These are phyloP conservation scores for Paralichthys olivaceus DNA, from an alignment of 2,113 vertebrate genomes.

Conservation along the genomic window DNA sequence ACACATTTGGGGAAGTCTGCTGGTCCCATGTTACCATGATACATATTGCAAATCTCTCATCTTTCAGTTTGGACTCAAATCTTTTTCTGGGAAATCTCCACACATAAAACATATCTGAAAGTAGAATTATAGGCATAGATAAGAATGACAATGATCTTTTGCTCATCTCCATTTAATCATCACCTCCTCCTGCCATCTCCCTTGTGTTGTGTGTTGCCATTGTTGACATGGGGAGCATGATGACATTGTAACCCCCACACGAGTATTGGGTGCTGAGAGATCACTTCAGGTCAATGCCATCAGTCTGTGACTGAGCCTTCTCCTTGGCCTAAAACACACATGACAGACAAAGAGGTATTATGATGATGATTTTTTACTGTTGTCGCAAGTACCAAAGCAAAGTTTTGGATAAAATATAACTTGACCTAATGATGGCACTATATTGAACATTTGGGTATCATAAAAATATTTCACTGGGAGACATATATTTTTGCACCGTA, in stretches of 20 bases:
- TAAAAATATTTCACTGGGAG: background rate
- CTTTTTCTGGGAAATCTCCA: background rate
- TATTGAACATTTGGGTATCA: background rate
- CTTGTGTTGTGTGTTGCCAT: background rate
- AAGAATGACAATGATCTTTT: background rate
- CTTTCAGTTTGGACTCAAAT: background rate
- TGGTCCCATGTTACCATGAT: background rate
- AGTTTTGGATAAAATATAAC: background rate
- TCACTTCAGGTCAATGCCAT: slow-evolving; percentile 76
- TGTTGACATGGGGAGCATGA: background rate
- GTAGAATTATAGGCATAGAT: slow-evolving; percentile 17
- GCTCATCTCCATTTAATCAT: background rate
- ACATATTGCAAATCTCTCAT: background rate
- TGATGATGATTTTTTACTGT: background rate
- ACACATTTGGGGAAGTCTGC: background rate
- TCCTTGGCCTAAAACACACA: slow-evolving; percentile 65
- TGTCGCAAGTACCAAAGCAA: background rate
- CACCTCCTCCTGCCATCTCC: slow-evolving; percentile 3
- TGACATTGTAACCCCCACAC: slow-evolving; percentile 8
- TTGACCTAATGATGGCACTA: background rate
- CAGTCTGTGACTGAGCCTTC: slow-evolving; percentile 48
- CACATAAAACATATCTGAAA: background rate
- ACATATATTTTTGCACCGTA: too few species aligned
- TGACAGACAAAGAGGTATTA: background rate
- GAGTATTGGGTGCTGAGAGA: background rate